Base-by-base conservation (phyloP, 2,797 vertebrate species). In the Choloepus didactylus region DNA sequence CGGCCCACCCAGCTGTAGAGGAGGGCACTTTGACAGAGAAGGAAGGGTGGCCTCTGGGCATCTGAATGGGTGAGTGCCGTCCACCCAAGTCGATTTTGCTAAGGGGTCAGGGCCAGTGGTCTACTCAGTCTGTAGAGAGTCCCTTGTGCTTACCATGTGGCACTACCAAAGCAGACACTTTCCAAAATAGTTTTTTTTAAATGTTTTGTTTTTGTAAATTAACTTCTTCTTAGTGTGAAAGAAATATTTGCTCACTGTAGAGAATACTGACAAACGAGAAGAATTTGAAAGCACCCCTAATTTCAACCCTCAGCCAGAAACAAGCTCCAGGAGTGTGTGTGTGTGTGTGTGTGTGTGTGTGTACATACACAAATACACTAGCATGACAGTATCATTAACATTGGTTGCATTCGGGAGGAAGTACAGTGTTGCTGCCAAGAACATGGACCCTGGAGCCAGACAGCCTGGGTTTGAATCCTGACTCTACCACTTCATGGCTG, bases 21-120 rank as follows among this genome's bases (percentile, higher is more conserved):
- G 98, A 99, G 16, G 99, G 99, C 29, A 77, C 98, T 81, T 98
- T 98, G 82, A 99, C 99, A 81, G 98, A 99, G 98, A 99, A 99
- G 98, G 99, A 98, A 81, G 99, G 99, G 73, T 99, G 99, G 99
- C 99, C 99, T 2, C 96, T 99, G 96, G 99, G 99, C 96, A 99
- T 99, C 97, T 99, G 99, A 99, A 99, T 99, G 97, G 99, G 99
- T 99, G 98, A 98, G 99, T 98, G 82, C 88, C 92, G 87, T 12
- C 60, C 5, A 18, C 9, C 3, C 2, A 0, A 0, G 11, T 19
- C 0, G 0, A 16, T 29, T 10, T 46, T 6, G 7, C n/a, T 19
- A 21, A 56, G 62, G 56, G 27, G 4, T 15, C 3, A 3, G 70
- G 56, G 49, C 87, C n/a, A 1, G 38, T 4, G 3, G 46, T 49